Conservation (phyloP, 2,113 vertebrate species). For the Promerops cafer region DNA sequence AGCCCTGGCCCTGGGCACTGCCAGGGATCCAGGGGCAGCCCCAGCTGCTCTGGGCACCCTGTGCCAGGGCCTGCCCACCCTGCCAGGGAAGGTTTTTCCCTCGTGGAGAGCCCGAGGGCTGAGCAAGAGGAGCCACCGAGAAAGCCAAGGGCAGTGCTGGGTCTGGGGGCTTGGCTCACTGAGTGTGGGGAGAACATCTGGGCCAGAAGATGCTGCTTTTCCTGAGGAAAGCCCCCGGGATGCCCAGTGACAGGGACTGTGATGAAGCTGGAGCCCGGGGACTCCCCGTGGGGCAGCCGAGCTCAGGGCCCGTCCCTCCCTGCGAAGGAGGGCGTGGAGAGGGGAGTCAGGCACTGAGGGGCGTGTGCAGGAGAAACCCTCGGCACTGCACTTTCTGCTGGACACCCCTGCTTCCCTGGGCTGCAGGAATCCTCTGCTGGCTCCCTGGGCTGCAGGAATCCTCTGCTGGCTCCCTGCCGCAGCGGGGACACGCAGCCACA, state of each 20-base stretch:
- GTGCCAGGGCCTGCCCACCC: neutral
- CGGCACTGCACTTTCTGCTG: neutral
- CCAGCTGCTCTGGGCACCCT: neutral
- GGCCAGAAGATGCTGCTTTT: neutral
- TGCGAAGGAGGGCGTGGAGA: accelerated
- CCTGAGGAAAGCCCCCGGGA: neutral
- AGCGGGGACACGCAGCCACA: neutral
- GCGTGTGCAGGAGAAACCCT: accelerated
- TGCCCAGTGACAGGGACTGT: neutral
- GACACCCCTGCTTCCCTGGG: neutral
- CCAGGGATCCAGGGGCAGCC: neutral
- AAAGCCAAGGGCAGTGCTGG: neutral
- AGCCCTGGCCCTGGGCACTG: neutral
- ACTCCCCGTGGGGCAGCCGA: no score
- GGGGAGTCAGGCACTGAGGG: accelerated
- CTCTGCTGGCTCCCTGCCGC: neutral
- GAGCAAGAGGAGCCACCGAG: neutral
- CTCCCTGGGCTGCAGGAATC: accelerated
- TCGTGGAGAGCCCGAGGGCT: neutral
- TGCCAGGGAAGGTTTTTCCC: neutral
- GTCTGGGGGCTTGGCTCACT: accelerated
- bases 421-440: neutral
- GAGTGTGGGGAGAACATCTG: neutral
- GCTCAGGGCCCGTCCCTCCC: accelerated
- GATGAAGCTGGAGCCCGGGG: neutral